Evolutionary conservation across 2,888 invertebrate genomes (phyloP), one percentile per base, ranked within the genome.

Genomic region (Meiosimyza decipiens): DNA sequence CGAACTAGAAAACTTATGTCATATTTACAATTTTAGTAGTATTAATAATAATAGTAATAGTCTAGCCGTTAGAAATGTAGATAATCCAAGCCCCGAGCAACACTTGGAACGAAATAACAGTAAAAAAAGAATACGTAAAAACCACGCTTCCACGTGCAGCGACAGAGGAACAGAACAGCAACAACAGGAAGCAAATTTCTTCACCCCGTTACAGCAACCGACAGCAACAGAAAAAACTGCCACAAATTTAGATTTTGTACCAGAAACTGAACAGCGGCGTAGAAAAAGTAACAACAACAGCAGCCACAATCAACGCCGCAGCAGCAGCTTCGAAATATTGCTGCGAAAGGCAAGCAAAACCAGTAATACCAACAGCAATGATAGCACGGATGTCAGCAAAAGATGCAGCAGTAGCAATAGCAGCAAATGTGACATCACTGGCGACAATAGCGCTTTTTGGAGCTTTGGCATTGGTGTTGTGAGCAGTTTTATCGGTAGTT

Each of bases 371-470:
- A 81, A 79, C 52, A 82, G 81, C 60, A 80, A 78, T 60, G 77
- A 77, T 50, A 81, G 80, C 76, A 81, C 79, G 75, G 80, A 78
- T 6, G 78, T 73, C 16, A 76, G 77, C 28, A 79, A 77, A 79
- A 83, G 79, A 59, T 79, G 79, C 15, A 80, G 81, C 77, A 85
- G 83, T 77, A 83, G 82, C 75, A 85, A 83, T 62, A 85, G 85
- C 71, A 83, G 85, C 75, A 83, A 83, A 74, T 84, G 85, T 73
- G 85, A 85, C 70, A 84, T 85, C n/a, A 85, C 84, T 11, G 85
- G 83, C 11, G 84, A 85, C 72, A 84, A 84, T 49, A 85, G 85
- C 71, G 84, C 84, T 2, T 72, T 85, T 68, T 82, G 82, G 71
- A 85, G 85, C n/a, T 82, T 85, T 64, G 84, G 85, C 22, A 78